Conservation (phyloP, 2,797 vertebrate species). For the Sandelia bainsii region DNA sequence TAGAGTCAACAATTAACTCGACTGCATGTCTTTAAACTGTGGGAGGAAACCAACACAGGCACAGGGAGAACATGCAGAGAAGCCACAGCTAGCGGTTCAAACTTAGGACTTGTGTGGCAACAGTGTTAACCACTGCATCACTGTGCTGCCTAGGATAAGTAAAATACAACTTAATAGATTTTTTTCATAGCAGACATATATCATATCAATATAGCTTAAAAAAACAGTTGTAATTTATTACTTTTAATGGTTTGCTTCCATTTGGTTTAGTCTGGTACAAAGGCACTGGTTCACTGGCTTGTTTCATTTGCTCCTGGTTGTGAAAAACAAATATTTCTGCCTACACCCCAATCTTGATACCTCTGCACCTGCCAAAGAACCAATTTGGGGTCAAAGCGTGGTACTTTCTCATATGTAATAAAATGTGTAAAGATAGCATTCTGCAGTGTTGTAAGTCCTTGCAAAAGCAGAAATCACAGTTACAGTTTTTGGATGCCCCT, state of each 20-base stretch:
- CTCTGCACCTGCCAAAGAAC: not conserved
- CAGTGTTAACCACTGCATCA: too few species aligned
- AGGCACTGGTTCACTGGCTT: not conserved
- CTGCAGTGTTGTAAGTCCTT: not conserved
- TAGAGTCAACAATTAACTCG: not conserved
- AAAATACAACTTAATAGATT: not conserved
- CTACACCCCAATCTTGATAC: not conserved
- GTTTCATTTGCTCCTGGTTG: not conserved
- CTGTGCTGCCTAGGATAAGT: not conserved
- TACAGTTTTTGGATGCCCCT: not conserved
- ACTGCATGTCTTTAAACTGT: not conserved
- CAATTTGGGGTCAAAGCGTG: not conserved
- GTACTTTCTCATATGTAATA: not conserved
- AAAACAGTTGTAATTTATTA: constrained; percentile 2
- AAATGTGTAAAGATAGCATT: not conserved
- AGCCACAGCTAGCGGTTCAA: not conserved
- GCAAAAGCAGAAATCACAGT: constrained; percentile 1
- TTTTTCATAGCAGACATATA: constrained; percentile 16
- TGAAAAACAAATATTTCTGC: constrained; percentile 4
- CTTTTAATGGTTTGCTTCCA: constrained; percentile 1
- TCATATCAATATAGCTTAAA: constrained; percentile 3
- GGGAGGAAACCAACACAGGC: not conserved
- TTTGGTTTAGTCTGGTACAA: constrained; percentile 3
- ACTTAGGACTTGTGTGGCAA: not conserved
- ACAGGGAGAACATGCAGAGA: not conserved